phyloP scores from a whole-genome alignment of 2,888 invertebrate species.

The Syritta pipiens region DNA sequence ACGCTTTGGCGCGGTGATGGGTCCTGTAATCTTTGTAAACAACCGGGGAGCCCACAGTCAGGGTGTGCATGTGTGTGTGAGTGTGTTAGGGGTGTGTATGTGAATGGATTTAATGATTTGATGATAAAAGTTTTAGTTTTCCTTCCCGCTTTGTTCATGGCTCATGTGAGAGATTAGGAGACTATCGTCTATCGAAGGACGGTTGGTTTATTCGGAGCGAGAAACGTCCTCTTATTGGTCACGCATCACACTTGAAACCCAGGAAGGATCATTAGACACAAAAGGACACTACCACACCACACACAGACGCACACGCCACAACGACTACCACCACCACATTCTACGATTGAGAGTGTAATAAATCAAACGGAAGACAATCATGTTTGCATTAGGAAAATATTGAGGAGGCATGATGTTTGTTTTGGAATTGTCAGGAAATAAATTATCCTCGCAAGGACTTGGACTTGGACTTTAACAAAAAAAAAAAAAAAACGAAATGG shows the following conservation, averaged over 20 bases:
- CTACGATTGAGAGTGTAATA: conserved; percentile 41
- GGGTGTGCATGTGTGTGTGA: no score
- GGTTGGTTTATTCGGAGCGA: conserved; percentile 23
- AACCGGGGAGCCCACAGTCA: conserved; percentile 15
- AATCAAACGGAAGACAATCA: conserved; percentile 65
- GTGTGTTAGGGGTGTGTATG: neutral
- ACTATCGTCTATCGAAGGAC: conserved; percentile 32
- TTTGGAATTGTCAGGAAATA: conserved; percentile 46
- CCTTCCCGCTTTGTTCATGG: conserved; percentile 7
- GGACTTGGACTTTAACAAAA: neutral
- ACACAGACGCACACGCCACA: conserved; percentile 12
- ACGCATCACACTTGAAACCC: conserved; percentile 51
- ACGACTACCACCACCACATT: conserved; percentile 11
- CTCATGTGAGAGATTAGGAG: no score
- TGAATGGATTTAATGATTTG: conserved; percentile 54
- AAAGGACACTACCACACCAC: conserved; percentile 31
- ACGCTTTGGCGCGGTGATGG: conserved; percentile 6
- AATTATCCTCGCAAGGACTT: conserved; percentile 27
- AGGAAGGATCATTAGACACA: conserved; percentile 63
- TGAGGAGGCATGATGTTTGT: conserved; percentile 45
- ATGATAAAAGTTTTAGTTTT: conserved; percentile 48
- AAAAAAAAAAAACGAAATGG: neutral
- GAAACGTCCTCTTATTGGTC: conserved; percentile 18
- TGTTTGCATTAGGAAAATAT: conserved; percentile 59
- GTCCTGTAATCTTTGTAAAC: conserved; percentile 13